Base-by-base conservation (phyloP, 2,797 vertebrate genomes). In the Anguilla obscura region DNA sequence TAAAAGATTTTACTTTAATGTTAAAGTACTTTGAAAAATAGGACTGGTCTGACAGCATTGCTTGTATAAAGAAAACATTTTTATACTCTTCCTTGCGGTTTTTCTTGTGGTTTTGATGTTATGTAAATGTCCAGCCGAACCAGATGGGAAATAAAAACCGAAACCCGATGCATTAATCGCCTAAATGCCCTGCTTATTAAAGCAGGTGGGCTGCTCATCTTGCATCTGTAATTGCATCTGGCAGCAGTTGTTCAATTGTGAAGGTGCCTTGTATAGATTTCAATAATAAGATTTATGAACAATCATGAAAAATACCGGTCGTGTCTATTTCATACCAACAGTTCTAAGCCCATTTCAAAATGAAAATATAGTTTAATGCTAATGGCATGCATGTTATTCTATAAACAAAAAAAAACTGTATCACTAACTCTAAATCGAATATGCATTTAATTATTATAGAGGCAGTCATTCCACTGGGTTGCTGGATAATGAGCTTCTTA, bases 221-320 rank as follows among this genome's bases (percentile, higher is more conserved):
- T 79, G 74, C 71, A 14, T 12, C 33, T 76, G 71, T 76, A 76
- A 76, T 76, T 76, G 36, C 71, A 76, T 33, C 30, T 76, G 71
- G 36, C 71, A 14, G 71, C 33, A 36, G 36, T 3, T 36, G 33
- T 69, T 69, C 63, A 69, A 8, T 63, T n/a, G 18, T 63, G 24
- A 63, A 63, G 18, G 60, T n/a, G 60, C 60, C 5, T 12, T 52
- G 50, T 52, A 52, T 52, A 52, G 50, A 52, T 12, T 52, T 52
- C 7, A 52, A 14, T 60, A 24, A 60, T 63, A 21, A n/a, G 60
- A 63, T 63, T 63, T 21, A 63, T 63, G 18, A 24, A 24, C 60
- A 69, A 6, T 69, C 24, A 69, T 69, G 24, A 27, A 52, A 69
- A 27, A n/a, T 69, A 10, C 63, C n/a, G 9, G 63, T 27, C 27